Evolutionary conservation across 2,113 vertebrate species (phyloP), one percentile per base, ranked within the genome.

Genomic region (Carassius gibelio): DNA sequence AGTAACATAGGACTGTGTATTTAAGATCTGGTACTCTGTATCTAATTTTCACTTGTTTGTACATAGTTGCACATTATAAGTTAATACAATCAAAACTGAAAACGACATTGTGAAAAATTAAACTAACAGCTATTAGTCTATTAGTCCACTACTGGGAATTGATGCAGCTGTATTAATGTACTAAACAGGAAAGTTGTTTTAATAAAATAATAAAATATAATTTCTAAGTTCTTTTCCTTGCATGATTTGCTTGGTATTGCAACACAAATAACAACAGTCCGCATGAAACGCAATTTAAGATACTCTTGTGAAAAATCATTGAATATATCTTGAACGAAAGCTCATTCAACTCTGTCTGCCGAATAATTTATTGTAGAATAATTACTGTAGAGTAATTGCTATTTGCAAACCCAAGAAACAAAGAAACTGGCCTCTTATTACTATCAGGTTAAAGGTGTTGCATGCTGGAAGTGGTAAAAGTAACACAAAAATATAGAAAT

Each of bases 261-360:
- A 34, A 77, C 26, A 17, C 14, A 57, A 77, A 77, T 21, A 57
- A 76, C 48, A 36, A 76, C 19, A 59, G 21, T 36, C 10, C 10
- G 36, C 52, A n/a, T 59, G 75, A 78, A 59, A 59, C n/a, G 52
- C 75, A 13, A 78, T 59, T 78, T 17, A 55, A n/a, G 15, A 77
- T 17, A n/a, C 2, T 7, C 11, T 48, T 15, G 14, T n/a, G 30
- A 78, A 2, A 42, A 59, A 78, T 59, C 52, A 59, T 59, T 52
- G 75, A 57, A 59, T 17, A 59, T 17, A 77, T 23, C 48, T 76
- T 30, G 71, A 42, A 23, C 21, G 2, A 23, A 78, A 34, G 50
- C 26, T 76, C 50, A 34, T 76, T 34, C 34, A 76, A 77, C 34
- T 26, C n/a, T 75, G 71, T 21, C 71, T 42, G 19, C 71, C n/a